Evolutionary conservation across 2,113 vertebrate genomes (phyloP).

Genomic region (Pteronura brasiliensis): DNA sequence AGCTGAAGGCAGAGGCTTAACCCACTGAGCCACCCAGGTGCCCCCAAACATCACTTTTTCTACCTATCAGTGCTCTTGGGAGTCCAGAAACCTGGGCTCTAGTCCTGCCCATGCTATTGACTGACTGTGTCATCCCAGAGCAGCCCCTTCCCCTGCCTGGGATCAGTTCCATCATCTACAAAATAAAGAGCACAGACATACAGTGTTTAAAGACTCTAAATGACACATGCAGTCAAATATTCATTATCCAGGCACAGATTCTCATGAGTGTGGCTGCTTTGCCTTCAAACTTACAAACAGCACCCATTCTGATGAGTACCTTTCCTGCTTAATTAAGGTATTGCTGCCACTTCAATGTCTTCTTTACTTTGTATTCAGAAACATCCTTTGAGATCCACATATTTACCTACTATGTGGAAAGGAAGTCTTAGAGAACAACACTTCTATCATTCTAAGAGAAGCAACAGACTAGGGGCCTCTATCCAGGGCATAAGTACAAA

Average conservation of each 20-base stretch:
- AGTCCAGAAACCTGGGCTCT: neutral
- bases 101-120: neutral
- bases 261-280: neutral
- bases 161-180: neutral
- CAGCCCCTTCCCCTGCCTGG: neutral
- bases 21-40: too few species aligned
- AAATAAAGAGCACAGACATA: neutral
- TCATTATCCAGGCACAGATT: neutral
- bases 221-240: neutral
- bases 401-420: neutral
- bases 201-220: neutral
- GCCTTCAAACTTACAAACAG: neutral
- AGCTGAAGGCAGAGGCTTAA: too few species aligned
- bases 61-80: neutral
- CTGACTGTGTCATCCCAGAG: neutral
- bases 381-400: neutral
- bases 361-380: constrained; percentile 27
- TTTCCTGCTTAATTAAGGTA: neutral
- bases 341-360: neutral
- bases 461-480: neutral
- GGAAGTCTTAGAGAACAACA: neutral
- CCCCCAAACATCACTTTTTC: neutral
- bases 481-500: constrained; percentile 3
- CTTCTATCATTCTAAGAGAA: neutral
- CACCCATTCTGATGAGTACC: neutral